Percentiles rank a stretch among this genome's conserved stretches.
Evolutionary conservation across 2,888 invertebrate genomes (phyloP).

Genomic region (Drosophila helvetica): DNA sequence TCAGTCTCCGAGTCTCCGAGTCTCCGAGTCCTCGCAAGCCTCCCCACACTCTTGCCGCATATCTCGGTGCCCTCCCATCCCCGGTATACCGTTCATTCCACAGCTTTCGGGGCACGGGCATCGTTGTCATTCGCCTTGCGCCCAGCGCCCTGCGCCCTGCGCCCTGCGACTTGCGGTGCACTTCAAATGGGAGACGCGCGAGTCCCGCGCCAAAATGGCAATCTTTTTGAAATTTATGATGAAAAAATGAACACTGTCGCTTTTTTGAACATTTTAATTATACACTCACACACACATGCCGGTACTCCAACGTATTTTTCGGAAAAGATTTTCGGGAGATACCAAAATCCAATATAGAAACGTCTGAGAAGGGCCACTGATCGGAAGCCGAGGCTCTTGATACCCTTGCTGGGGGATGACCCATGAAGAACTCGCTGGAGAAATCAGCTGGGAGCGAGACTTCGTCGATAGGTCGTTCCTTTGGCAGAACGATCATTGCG

Average conservation of each 20-base stretch:
- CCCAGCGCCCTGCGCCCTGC: no score
- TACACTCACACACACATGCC: slow-evolving; percentile 42
- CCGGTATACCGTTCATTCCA: slow-evolving; percentile 1
- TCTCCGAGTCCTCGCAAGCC: no score
- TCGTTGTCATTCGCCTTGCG: slow-evolving; percentile 65
- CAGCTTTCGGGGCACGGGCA: slow-evolving; percentile 18
- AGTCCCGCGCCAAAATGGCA: slow-evolving; percentile 71
- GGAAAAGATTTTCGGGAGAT: slow-evolving; percentile 35
- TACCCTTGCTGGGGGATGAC: neutral
- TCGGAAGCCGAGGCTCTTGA: slow-evolving; percentile 4
- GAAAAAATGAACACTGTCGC: slow-evolving; percentile 79
- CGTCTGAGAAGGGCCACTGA: neutral
- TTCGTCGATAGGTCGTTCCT: neutral
- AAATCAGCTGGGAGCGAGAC: neutral
- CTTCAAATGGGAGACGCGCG: slow-evolving; percentile 68
- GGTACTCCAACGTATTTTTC: slow-evolving; percentile 4
- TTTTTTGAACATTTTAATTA: slow-evolving; percentile 79
- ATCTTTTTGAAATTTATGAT: slow-evolving; percentile 77
- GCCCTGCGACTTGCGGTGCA: slow-evolving; percentile 54
- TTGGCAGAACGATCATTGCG: no score
- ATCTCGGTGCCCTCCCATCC: neutral
- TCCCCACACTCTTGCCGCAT: neutral
- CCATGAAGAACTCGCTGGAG: neutral
- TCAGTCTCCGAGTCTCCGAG: slow-evolving; percentile 32
- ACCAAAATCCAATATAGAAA: slow-evolving; percentile 7